A percentile compares a stretch with the other conserved stretches of the same genome.
These are phyloP conservation scores for Eupithecia abbreviata DNA, from an alignment of 2,888 invertebrate genomes.

Conservation along the genomic window DNA sequence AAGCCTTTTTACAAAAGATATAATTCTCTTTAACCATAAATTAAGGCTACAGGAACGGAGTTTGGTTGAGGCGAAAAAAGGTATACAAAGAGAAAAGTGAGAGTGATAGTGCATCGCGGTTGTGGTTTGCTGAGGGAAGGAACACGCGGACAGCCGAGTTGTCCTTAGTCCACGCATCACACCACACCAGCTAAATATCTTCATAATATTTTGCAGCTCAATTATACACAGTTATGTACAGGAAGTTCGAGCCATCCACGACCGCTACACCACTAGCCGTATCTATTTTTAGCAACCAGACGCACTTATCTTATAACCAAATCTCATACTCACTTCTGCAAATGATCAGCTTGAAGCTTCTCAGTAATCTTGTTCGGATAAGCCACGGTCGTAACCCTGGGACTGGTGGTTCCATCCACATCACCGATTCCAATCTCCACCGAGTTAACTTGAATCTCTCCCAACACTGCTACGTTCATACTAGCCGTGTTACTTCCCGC, in stretches of 20 bases:
- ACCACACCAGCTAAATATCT: no score
- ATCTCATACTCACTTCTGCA: slow-evolving; percentile 87
- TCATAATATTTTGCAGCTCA: background rate
- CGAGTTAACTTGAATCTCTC: slow-evolving; percentile 89
- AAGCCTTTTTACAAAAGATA: no score
- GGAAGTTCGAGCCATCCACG: background rate
- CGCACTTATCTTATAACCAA: background rate
- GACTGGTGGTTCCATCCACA: slow-evolving; percentile 93
- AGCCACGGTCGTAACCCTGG: slow-evolving; percentile 88
- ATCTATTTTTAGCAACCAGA: background rate
- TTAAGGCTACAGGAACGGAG: no score
- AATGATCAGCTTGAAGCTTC: slow-evolving; percentile 92
- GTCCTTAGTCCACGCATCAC: no score
- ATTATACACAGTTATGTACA: background rate
- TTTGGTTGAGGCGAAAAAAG: no score
- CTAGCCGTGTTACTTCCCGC: slow-evolving; percentile 86
- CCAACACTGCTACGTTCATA: slow-evolving; percentile 87
- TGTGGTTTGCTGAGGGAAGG: background rate
- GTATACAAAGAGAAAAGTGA: no score
- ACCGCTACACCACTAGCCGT: background rate
- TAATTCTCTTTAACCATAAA: no score
- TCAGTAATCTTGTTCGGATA: slow-evolving; percentile 89
- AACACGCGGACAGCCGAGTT: background rate
- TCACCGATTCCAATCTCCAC: slow-evolving; percentile 95
- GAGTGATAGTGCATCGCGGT: background rate